Evolutionary conservation across 2,797 vertebrate genomes (phyloP), one percentile per base, ranked within the genome.

Genomic region (Salmo trutta): DNA sequence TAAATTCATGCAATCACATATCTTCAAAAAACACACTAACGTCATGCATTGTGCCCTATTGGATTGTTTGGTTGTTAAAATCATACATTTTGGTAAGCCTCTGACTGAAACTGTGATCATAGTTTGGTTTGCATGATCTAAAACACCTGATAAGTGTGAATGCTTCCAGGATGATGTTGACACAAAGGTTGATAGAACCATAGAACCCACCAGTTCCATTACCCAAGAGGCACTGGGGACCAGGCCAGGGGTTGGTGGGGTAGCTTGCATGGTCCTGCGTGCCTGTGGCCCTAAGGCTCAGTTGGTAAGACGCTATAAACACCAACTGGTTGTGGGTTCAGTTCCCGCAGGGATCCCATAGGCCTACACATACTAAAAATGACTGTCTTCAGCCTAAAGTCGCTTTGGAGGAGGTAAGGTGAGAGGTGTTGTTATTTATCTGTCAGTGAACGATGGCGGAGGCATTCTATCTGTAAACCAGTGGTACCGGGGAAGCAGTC

Each of bases 11-110:
- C 10, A 12, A 47, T 47, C 41, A 47, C 10, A 65, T 81, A 90
- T 91, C 88, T 85, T 81, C 19, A 41, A 27, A 62, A 85, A 89
- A 87, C 89, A 86, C 82, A 66, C 75, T 2, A 47, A 78, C 4
- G 65, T 0, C 71, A 31, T 64, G 56, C 56, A 10, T 62, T 62
- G n/a, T 12, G 56, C 19, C 2, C 56, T n/a, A n/a, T 6, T 3
- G 56, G 56, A 62, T 8, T n/a, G 21, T 2, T 8, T 2, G 2
- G n/a, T 59, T 59, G 59, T 6, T 4, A 51, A 69, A 52, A 52
- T 41, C 51, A 41, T 47, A 24, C 21, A 24, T 24, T 31, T 2
- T 19, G 1, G 27, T 62, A 56, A 31, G 41, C 10, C 10, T 2
- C 12, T 7, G 14, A 3, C 15, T 31, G 27, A 66, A 14, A 29